Conservation (phyloP, 2,888 invertebrate species). For the Meteorus cinctellus region DNA sequence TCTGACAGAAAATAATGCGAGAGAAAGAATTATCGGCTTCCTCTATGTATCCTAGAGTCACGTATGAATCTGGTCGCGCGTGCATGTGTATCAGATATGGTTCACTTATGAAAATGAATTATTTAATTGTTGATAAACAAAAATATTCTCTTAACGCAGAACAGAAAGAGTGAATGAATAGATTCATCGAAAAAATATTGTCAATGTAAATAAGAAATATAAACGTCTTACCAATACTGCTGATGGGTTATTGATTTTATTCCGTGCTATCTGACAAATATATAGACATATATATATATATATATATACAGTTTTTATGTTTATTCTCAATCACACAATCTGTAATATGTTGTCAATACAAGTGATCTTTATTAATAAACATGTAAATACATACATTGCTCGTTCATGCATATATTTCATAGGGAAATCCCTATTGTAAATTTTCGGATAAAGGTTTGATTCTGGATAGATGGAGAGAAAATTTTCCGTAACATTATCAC, state of each 20-base stretch:
- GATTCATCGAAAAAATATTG: background rate
- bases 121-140: background rate
- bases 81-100: background rate
- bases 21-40: too few species aligned
- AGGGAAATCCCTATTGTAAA: background rate
- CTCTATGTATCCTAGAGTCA: too few species aligned
- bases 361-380: constrained; percentile 42
- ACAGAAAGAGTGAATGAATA: background rate
- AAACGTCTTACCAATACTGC: constrained; percentile 61
- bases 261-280: background rate
- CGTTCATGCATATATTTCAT: constrained; percentile 39
- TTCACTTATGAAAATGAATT: background rate
- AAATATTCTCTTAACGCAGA: background rate
- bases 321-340: background rate
- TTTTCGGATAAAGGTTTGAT: constrained; percentile 40
- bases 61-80: background rate
- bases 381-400: constrained; percentile 50
- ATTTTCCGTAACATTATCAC: constrained; percentile 17
- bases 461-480: constrained; percentile 36
- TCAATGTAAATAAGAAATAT: constrained; percentile 58
- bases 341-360: constrained; percentile 35
- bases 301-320: background rate
- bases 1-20: too few species aligned
- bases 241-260: constrained; percentile 53
- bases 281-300: background rate